Base-by-base conservation (phyloP, 2,888 invertebrate species). In the Smittia aterrima region DNA sequence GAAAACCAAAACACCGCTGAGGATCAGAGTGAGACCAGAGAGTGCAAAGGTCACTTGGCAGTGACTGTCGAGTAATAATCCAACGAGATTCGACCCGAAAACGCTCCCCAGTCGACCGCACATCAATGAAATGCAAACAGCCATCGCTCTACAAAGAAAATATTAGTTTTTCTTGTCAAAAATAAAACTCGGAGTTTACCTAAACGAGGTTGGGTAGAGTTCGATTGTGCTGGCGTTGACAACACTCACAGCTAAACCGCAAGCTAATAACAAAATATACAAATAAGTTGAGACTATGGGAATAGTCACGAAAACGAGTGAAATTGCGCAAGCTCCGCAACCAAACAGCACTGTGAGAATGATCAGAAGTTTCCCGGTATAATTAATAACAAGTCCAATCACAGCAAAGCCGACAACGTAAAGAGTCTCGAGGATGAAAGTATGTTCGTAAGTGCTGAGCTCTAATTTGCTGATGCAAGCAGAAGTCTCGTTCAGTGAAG, bases 101-200 rank as follows among this genome's bases (percentile, higher is more conserved):
- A 83, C 80, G 11, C 83, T 83, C 1, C 84, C 84, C 75, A 83
- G 77, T 75, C 83, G 78, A 38, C 84, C 84, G 76, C 81, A 80
- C 82, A 83, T 83, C 2, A 84, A 76, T 0, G 83, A 82, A 58
- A 84, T 80, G 9, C 83, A 82, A 68, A 84, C 76, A 16, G 83
- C 83, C 82, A 83, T 83, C 16, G 81, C 84, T 76, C 84, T 78
- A 54, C 81, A 79, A 54, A 25, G 27, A 1, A 27, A 32, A 3
- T 38, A 13, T 11, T 13, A 18, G 13, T 22, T 11, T 32, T 11
- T 66, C n/a, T 68, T 1, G 6, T 6, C 13, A 13, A 6, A 9
- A 64, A 27, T 64, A 27, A 18, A 11, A 4, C 13, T 6, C 9
- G 9, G 1, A 3, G 13, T 25, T 62, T 25, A 73, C 72, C 62